These are phyloP conservation scores for Elegia similella DNA, from an alignment of 2,888 invertebrate species.

Conservation along the genomic window DNA sequence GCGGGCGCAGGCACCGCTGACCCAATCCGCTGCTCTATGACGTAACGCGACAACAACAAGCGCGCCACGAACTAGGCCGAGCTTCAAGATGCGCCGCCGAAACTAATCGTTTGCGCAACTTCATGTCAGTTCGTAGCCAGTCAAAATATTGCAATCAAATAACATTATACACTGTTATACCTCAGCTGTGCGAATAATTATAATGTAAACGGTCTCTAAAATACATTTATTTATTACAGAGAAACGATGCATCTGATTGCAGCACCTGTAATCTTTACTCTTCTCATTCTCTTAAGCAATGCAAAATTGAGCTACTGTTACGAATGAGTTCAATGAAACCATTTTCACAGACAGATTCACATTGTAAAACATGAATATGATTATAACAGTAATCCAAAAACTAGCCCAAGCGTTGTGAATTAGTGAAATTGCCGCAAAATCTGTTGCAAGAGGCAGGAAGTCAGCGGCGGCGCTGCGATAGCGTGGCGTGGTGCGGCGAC, in stretches of 20 bases:
- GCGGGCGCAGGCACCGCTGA: slow-evolving; percentile 51
- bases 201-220: too few relatives aligned
- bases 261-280: too few relatives aligned
- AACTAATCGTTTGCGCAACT: slow-evolving; percentile 62
- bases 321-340: slow-evolving; percentile 2
- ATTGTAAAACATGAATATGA: slow-evolving; percentile 5
- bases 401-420: slow-evolving; percentile 28
- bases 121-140: slow-evolving; percentile 27
- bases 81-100: slow-evolving; percentile 63
- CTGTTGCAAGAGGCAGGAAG: slow-evolving; percentile 36
- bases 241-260: too few relatives aligned
- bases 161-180: slow-evolving; percentile 13
- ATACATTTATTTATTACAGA: too few relatives aligned
- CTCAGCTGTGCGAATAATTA: not conserved
- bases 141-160: slow-evolving; percentile 26
- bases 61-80: slow-evolving; percentile 61
- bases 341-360: not conserved
- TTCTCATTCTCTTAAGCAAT: not conserved
- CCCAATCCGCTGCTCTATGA: slow-evolving; percentile 63
- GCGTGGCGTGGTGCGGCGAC: slow-evolving; percentile 18
- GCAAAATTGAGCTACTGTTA: not conserved
- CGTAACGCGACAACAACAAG: slow-evolving; percentile 47
- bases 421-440: slow-evolving; percentile 33
- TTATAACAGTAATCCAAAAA: slow-evolving; percentile 15
- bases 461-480: slow-evolving; percentile 28